phyloP scores from a whole-genome alignment of 2,888 invertebrate species.

The Drosophila kambysellisi region DNA sequence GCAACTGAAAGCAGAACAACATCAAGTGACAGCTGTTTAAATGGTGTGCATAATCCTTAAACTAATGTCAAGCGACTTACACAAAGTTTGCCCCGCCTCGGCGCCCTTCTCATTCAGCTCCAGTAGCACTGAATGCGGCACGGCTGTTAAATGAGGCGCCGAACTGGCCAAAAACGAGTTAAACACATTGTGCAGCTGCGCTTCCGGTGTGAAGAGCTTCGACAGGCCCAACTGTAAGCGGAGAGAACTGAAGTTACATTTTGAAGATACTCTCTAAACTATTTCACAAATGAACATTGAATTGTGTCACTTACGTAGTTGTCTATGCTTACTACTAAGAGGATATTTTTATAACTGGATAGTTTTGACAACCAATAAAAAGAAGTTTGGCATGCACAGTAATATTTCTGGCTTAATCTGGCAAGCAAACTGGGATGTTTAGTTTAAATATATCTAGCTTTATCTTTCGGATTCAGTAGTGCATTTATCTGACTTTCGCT shows the following conservation, averaged over 20 bases:
- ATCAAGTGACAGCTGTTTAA: slow-evolving; percentile 38
- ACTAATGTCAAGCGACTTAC: slow-evolving; percentile 45
- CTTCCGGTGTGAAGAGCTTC: slow-evolving; percentile 55
- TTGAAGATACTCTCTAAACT: not conserved
- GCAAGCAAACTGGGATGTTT: not conserved
- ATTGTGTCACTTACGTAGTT: not conserved
- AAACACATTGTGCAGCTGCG: slow-evolving; percentile 61
- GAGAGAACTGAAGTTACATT: not conserved
- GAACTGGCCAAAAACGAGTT: slow-evolving; percentile 60
- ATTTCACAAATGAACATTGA: not conserved
- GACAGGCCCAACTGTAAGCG: slow-evolving; percentile 57
- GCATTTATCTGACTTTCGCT: not conserved
- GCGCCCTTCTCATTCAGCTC: slow-evolving; percentile 60
- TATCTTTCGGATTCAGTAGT: not conserved
- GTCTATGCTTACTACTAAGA: not conserved
- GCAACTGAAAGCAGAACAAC: slow-evolving; percentile 28
- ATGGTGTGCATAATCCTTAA: not conserved
- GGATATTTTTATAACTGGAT: not conserved
- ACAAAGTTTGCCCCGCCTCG: slow-evolving; percentile 42
- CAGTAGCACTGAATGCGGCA: slow-evolving; percentile 59
- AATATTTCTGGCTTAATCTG: not conserved
- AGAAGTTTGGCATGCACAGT: not conserved
- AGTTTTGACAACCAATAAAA: not conserved
- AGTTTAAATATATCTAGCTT: not conserved
- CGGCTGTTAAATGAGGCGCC: slow-evolving; percentile 62